Evolutionary conservation across 2,797 vertebrate genomes (phyloP), one percentile per base, ranked within the genome.

Genomic region (Perodicticus potto): DNA sequence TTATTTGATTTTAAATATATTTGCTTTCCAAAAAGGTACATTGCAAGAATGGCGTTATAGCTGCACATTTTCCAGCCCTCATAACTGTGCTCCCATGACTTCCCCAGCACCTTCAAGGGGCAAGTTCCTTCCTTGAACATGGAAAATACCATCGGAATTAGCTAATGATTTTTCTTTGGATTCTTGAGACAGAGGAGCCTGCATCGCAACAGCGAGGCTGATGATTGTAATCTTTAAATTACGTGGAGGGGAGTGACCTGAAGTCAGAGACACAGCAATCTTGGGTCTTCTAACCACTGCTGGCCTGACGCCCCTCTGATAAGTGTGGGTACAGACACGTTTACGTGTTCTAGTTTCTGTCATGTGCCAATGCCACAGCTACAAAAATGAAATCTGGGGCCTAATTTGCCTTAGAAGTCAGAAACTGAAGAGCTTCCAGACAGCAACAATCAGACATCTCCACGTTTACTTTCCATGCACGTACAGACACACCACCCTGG

Each of bases 351-450:
- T 73, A 7, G 3, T 87, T 92, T 73, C 96, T 81, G 72, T 86
- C 65, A 86, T 40, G 88, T 85, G 53, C 84, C 17, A 6, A 81
- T 45, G 82, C 29, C 40, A 53, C 17, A 23, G 77, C 37, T 78
- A 94, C 76, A 87, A 86, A 97, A 97, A 90, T 76, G 74, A 94
- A 91, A 92, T 34, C 77, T 12, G 32, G 86, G 76, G 55, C 73
- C 53, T 96, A 89, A 92, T 92, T 86, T 97, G 72, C 92, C 78
- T 97, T 86, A 83, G 17, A 97, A 97, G 80, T 78, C 72, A 91
- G 80, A 96, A 97, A 96, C 37, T n/a, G 14, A 61, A 70, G 85
- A 10, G 69, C 93, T 84, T 90, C 95, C 57, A 86, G 49, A 91
- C 20, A 49, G 63, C 76, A 91, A 93, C 92, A 96, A 86, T 87